Conservation (phyloP, 2,113 vertebrate species). For the Propithecus coquereli region DNA sequence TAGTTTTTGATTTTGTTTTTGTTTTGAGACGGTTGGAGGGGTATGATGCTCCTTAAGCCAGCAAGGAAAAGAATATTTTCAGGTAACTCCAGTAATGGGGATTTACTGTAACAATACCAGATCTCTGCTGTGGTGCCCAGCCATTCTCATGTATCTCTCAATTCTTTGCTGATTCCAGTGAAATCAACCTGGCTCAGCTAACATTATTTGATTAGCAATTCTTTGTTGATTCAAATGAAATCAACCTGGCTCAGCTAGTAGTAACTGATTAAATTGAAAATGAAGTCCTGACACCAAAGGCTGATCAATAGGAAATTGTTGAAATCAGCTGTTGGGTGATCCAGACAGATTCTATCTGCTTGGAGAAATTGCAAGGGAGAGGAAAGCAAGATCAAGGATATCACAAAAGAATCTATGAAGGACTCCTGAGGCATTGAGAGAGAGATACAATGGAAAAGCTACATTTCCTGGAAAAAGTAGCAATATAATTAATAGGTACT, state of each 20-base stretch:
- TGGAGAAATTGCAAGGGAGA: not conserved
- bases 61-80: not conserved
- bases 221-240: slow-evolving; percentile 48
- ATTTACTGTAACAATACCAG: not conserved
- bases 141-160: not conserved
- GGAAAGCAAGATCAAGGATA: not conserved
- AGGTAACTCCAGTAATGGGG: not conserved
- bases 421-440: not conserved
- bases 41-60: not conserved
- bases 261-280: slow-evolving; percentile 4
- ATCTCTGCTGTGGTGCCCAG: not conserved
- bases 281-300: not conserved
- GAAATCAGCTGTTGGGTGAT: not conserved
- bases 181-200: slow-evolving; percentile 39
- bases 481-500: not conserved
- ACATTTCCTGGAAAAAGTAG: not conserved
- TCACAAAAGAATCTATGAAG: not conserved
- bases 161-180: not conserved
- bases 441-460: not conserved
- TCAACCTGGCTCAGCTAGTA: slow-evolving; percentile 9
- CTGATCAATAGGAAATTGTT: not conserved
- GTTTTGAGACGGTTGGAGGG: not conserved
- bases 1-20: not conserved
- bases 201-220: slow-evolving; percentile 17
- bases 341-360: not conserved